These are phyloP conservation scores for Sapayoa aenigma DNA, from an alignment of 2,113 vertebrate species.

Conservation along the genomic window DNA sequence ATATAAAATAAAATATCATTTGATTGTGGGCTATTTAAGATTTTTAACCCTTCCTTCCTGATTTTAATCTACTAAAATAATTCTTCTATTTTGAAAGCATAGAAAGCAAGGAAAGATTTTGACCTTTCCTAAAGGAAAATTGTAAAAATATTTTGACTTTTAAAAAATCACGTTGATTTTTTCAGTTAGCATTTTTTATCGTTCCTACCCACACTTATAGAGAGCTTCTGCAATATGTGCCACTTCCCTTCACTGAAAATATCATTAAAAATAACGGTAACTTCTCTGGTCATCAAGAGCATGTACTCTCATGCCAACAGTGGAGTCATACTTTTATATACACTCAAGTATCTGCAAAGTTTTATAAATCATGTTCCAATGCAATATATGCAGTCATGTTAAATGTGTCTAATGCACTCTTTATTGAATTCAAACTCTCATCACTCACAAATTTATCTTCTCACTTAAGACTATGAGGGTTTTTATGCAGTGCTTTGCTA, in stretches of 20 bases:
- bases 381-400: background rate
- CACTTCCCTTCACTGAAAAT: background rate
- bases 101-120: background rate
- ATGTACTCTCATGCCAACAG: background rate
- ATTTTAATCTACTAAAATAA: background rate
- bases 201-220: background rate
- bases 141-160: background rate
- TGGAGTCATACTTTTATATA: background rate
- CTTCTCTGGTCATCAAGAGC: background rate
- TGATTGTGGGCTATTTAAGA: background rate
- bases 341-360: background rate
- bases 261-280: background rate
- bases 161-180: background rate
- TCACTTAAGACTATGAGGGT: background rate
- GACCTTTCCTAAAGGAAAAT: background rate
- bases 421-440: background rate
- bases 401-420: background rate
- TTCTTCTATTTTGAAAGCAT: background rate
- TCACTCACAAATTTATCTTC: background rate
- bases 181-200: background rate
- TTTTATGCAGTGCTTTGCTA: background rate
- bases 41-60: background rate
- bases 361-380: background rate
- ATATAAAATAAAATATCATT: background rate
- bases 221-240: background rate